Base-by-base conservation (phyloP, 1,140 invertebrate genomes). In the Drosophila leontia region DNA sequence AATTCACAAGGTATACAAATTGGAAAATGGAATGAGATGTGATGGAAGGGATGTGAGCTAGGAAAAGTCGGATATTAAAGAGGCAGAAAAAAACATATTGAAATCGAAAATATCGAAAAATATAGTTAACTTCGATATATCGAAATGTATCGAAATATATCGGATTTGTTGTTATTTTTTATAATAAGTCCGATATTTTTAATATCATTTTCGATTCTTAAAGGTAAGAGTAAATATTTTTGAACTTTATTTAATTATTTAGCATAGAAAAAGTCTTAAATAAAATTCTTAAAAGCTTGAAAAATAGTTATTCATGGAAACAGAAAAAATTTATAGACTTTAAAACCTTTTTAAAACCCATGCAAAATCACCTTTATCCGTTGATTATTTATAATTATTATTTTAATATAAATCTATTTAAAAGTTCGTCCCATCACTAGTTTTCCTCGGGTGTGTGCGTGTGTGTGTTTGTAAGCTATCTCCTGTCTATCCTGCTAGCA, bases 1-100 rank as follows among this genome's bases (percentile, higher is more conserved):
- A 61, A 79, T 71, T 47, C 75, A 53, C 61, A 61, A 60, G 57
- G 62, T 79, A 41, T 45, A 57, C 76, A 67, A 42, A 75, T 23
- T 44, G 34, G 41, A 11, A 23, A 23, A 35, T 9, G 34, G 34
- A 0, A 34, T 34, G 48, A 34, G 48, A 34, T 51, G 29, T 34
- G 39, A 55, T 32, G 39, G 17, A 32, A 68, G 45, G 15, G 37
- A 39, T 41, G 62, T 50, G 45, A 34, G 35, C 34, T 19, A 15
- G 19, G 19, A 26, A 23, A 12, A 23, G 6, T 45, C 2, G 5
- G 3, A 47, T 23, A 23, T 23, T 3, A 19, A 19, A 19, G 19
- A 19, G 19, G 19, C 19, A 19, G 19, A 19, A 19, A 19, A 19
- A 19, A 19, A 19, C 19, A 47, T 26, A 1, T 3, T 8, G 34